These are phyloP conservation scores for Sciurus niger DNA, from an alignment of 2,113 vertebrate species.

Conservation along the genomic window DNA sequence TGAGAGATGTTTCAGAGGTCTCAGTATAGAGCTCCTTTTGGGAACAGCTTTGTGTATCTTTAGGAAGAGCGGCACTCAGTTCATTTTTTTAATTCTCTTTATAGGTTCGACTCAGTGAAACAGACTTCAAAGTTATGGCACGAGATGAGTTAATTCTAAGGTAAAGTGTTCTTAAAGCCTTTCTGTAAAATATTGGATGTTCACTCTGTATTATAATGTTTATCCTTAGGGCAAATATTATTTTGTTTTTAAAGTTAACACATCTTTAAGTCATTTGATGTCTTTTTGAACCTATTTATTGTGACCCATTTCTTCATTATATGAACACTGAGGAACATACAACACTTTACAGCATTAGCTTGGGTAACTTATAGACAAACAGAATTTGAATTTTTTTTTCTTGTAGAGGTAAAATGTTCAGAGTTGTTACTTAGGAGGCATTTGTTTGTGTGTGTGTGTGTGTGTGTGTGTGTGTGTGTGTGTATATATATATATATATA, in stretches of 20 bases:
- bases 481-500: too few relatives aligned
- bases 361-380: constrained; percentile 14
- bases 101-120: constrained; percentile 98
- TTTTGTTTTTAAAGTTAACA: constrained; percentile 15
- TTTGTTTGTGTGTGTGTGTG: neutral
- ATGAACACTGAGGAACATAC: neutral
- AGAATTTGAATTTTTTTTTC: neutral
- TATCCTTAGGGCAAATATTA: constrained; percentile 12
- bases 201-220: neutral
- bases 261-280: neutral
- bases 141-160: constrained; percentile 97
- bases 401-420: neutral
- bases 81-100: constrained; percentile 61
- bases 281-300: neutral
- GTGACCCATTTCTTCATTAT: neutral
- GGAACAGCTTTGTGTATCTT: neutral
- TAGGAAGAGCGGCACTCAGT: neutral
- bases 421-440: neutral
- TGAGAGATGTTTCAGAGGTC: neutral
- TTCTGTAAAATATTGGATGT: neutral
- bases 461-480: too few relatives aligned
- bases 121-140: constrained; percentile 98
- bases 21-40: neutral
- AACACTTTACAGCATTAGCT: neutral
- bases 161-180: constrained; percentile 87